phyloP scores from a whole-genome alignment of 2,888 invertebrate genomes.

The Nemotelus pantherinus region DNA sequence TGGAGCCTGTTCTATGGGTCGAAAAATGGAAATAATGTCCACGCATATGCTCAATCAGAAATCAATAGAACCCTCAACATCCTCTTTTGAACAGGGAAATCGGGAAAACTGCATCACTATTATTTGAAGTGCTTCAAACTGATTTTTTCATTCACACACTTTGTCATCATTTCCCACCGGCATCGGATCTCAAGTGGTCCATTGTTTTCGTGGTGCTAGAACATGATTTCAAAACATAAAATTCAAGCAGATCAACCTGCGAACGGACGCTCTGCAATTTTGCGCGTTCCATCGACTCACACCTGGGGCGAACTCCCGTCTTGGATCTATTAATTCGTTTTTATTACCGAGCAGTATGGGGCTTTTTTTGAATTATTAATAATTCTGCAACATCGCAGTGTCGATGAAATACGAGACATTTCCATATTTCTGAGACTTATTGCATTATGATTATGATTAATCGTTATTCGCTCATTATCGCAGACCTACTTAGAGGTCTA shows the following conservation, averaged over 20 bases:
- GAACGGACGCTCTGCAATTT: neutral
- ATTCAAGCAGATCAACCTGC: conserved; percentile 40
- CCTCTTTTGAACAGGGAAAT: too few relatives aligned
- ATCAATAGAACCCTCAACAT: too few relatives aligned
- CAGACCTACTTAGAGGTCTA: too few relatives aligned
- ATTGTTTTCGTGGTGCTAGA: neutral
- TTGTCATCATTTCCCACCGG: neutral
- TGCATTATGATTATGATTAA: conserved; percentile 30
- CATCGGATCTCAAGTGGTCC: neutral
- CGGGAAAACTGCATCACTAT: too few relatives aligned
- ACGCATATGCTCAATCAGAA: too few relatives aligned
- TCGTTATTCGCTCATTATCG: neutral
- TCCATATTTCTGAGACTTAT: conserved; percentile 16
- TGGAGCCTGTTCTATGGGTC: too few relatives aligned
- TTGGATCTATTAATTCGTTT: conserved; percentile 14
- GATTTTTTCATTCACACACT: neutral
- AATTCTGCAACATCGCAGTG: neutral
- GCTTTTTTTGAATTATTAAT: neutral
- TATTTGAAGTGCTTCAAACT: too few relatives aligned
- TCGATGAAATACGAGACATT: conserved; percentile 17
- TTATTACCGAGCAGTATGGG: conserved; percentile 8
- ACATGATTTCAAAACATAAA: conserved; percentile 10
- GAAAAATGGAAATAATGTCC: too few relatives aligned
- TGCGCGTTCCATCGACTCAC: neutral
- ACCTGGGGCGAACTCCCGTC: conserved; percentile 24